These are phyloP conservation scores for Mustela nigripes DNA, from an alignment of 2,113 vertebrate species.

Conservation along the genomic window DNA sequence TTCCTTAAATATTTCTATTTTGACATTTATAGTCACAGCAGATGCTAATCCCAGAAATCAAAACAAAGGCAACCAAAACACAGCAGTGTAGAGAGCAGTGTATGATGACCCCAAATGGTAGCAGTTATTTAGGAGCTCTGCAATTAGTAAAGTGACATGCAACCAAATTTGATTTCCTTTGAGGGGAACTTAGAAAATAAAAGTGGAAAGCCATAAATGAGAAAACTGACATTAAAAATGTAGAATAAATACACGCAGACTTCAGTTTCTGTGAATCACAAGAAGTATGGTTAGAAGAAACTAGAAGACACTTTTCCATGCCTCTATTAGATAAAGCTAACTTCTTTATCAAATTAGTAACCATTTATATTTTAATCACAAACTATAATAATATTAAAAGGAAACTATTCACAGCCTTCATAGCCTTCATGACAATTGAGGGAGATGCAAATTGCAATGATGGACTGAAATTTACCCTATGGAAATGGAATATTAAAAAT, in stretches of 20 bases:
- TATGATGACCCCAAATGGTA: background rate
- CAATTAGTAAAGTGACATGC: background rate
- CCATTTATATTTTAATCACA: background rate
- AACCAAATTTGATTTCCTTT: background rate
- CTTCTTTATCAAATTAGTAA: background rate
- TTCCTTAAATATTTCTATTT: slow-evolving; percentile 57
- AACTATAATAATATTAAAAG: background rate
- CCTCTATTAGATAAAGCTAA: slow-evolving; percentile 36
- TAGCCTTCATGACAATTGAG: background rate
- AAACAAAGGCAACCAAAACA: background rate
- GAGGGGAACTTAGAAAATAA: background rate
- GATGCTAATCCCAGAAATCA: slow-evolving; percentile 3
- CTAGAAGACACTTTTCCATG: background rate
- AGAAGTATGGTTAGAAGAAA: background rate
- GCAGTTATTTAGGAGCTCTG: background rate
- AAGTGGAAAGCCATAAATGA: background rate
- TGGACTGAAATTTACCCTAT: background rate
- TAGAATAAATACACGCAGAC: background rate
- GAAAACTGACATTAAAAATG: background rate
- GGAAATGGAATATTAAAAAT: background rate
- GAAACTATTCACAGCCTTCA: background rate
- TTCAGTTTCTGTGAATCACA: background rate
- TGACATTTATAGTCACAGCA: background rate
- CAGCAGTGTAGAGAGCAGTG: background rate
- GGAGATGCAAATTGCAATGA: background rate